Evolutionary conservation across 2,888 invertebrate genomes (phyloP), one percentile per base, ranked within the genome.

Genomic region (Melipona bicolor): DNA sequence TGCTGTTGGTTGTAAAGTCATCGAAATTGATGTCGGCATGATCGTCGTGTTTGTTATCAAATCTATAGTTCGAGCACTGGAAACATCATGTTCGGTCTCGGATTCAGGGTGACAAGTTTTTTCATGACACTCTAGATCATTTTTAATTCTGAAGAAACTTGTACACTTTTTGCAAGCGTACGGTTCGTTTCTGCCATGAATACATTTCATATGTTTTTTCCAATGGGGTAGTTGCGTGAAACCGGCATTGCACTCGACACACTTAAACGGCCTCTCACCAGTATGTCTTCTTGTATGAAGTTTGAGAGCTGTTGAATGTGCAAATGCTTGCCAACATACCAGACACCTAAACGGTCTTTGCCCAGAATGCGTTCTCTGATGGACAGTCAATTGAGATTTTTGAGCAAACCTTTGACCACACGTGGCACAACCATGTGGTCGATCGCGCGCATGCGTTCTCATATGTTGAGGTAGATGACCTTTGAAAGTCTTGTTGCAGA

Each of bases 151-250:
- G 93, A 97, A 97, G 93, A 97, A 97, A 69, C 96, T 95, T 52
- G 96, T 95, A 93, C 98, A 98, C 73, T 96, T 96, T 32, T 95
- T 95, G 92, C 98, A 98, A 92, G 97, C 96, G 92, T 98, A 98
- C 0, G 97, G 97, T 88, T 97, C 97, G 84, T 96, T 96, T 88
- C 97, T 96, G 52, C 97, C 97, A 93, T 98, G 98, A 77, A 98
- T 97, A 91, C 97, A 97, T 84, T 96, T 96, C 97, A 98, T 97
- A 93, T 98, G 98, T 84, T 98, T 97, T 94, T 98, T 98, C 94
- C 98, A 96, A 92, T 98, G 98, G 0, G 98, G 97, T 79, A 98
- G 94, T 92, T 98, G 98, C 0, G 97, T 97, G 93, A 98, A 98
- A 1, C 96, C 96, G 59, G 96, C 96, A 59, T 96, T 96, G 67